phyloP scores from a whole-genome alignment of 2,113 vertebrate genomes.

The Zosterops pallidus region DNA sequence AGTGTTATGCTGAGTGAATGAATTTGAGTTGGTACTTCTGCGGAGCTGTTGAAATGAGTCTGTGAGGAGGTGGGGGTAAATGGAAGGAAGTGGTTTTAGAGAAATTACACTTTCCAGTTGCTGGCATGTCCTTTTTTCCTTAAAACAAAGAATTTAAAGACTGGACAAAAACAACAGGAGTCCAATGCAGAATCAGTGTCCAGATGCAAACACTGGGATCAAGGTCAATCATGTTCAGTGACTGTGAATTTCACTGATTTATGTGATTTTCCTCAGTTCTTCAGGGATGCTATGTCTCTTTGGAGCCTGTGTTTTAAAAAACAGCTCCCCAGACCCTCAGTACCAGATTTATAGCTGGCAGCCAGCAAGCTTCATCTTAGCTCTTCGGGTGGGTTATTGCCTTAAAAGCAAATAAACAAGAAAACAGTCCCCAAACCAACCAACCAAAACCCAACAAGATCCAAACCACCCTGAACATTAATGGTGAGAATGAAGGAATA shows the following conservation, averaged over 20 bases:
- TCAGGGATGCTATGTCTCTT: not conserved
- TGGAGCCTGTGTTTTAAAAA: not conserved
- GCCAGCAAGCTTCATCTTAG: not conserved
- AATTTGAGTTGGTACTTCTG: not conserved
- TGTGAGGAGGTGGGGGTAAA: not conserved
- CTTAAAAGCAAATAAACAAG: not conserved
- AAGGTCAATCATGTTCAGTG: not conserved
- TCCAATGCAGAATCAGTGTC: not conserved
- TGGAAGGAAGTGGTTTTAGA: not conserved
- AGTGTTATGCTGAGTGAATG: not conserved
- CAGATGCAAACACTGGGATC: not conserved
- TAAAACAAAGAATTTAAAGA: not conserved
- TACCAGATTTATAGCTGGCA: not conserved
- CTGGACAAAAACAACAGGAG: not conserved
- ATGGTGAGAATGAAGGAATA: not conserved
- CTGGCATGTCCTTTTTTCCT: not conserved
- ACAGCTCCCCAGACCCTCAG: accelerated
- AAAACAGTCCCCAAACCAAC: not conserved
- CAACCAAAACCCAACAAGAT: not conserved
- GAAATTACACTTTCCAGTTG: not conserved
- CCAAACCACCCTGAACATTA: not conserved
- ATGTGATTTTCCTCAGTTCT: not conserved
- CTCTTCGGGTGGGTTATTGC: not conserved
- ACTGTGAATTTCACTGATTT: not conserved
- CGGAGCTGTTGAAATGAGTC: not conserved